Conservation (phyloP, 2,888 invertebrate species). For the Criorhina ranunculi region DNA sequence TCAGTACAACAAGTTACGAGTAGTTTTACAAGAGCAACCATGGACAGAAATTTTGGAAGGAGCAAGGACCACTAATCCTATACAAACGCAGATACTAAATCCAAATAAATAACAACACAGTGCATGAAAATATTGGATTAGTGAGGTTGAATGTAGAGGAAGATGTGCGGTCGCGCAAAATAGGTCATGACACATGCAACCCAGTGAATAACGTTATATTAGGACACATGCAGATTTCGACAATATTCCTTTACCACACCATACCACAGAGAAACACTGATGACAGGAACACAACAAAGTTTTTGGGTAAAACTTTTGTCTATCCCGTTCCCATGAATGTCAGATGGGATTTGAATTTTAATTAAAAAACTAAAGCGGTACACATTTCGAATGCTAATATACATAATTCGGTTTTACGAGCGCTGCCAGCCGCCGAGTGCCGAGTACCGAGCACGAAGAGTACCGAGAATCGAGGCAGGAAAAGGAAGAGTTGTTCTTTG, state of each 20-base stretch:
- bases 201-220: slow-evolving; percentile 44
- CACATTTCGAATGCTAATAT: slow-evolving; percentile 74
- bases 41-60: slow-evolving; percentile 1
- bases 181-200: slow-evolving; percentile 66
- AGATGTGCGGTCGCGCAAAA: slow-evolving; percentile 55
- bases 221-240: slow-evolving; percentile 61
- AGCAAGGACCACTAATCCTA: slow-evolving; percentile 35
- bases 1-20: slow-evolving; percentile 56
- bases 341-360: slow-evolving; percentile 76
- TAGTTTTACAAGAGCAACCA: slow-evolving; percentile 32
- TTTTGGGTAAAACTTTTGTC: slow-evolving; percentile 50
- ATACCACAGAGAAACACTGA: background rate
- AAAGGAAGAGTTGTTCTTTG: slow-evolving; percentile 56
- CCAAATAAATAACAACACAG: slow-evolving; percentile 60
- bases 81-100: slow-evolving; percentile 60
- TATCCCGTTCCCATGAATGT: slow-evolving; percentile 61
- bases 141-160: slow-evolving; percentile 2
- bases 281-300: slow-evolving; percentile 34
- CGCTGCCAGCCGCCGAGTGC: background rate
- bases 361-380: slow-evolving; percentile 75
- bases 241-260: slow-evolving; percentile 30
- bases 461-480: background rate
- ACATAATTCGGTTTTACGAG: slow-evolving; percentile 64
- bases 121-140: slow-evolving; percentile 64
- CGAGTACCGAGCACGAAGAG: background rate